These are phyloP conservation scores for Leptodactylus fuscus DNA, from an alignment of 2,113 vertebrate genomes.

Conservation along the genomic window DNA sequence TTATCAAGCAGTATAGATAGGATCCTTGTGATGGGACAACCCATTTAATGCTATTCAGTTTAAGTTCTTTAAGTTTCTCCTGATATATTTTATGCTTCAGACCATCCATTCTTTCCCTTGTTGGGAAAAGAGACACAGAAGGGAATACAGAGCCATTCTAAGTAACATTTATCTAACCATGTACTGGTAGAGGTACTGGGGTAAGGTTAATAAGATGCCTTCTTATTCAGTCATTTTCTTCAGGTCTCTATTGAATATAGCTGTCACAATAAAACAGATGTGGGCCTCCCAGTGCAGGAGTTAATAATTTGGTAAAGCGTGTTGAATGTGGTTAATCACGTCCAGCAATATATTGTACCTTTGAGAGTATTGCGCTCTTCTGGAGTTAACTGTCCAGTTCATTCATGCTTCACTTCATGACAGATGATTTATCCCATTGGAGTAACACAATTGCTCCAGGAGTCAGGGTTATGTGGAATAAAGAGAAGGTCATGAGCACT, in stretches of 20 bases:
- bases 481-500: conserved; percentile 31
- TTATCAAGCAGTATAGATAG: too few relatives aligned
- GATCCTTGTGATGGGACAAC: too few relatives aligned
- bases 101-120: too few relatives aligned
- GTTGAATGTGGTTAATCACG: neutral
- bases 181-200: too few relatives aligned
- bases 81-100: too few relatives aligned
- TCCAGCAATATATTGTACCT: conserved; percentile 23
- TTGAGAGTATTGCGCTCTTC: neutral
- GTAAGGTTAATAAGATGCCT: too few relatives aligned
- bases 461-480: conserved; percentile 22
- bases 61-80: too few relatives aligned
- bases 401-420: conserved; percentile 43
- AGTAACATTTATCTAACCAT: too few relatives aligned
- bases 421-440: conserved; percentile 41
- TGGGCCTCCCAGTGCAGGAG: neutral
- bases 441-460: conserved; percentile 21
- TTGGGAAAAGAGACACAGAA: too few relatives aligned
- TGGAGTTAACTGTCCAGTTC: conserved; percentile 19
- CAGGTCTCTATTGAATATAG: neutral
- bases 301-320: conserved; percentile 41
- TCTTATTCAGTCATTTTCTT: too few relatives aligned
- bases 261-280: conserved; percentile 33
- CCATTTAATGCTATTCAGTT: too few relatives aligned
- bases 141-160: too few relatives aligned